Base-by-base conservation (phyloP, 2,113 vertebrate genomes). In the Phaetusa simplex region DNA sequence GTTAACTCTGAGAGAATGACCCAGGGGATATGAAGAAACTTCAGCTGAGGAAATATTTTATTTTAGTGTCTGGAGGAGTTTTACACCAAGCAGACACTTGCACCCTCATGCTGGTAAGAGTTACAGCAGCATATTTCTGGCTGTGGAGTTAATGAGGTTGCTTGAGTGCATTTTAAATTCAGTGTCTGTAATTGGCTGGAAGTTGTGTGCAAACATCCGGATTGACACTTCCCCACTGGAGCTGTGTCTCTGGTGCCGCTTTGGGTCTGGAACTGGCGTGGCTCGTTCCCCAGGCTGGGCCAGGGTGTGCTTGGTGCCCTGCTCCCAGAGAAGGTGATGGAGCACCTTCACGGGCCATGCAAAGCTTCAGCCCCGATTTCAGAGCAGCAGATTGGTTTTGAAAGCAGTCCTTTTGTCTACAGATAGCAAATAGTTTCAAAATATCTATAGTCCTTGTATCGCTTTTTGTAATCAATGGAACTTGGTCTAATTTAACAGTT, bases 11-110 rank as follows among this genome's bases (percentile, higher is more conserved):
- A 71, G 83, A 91, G 80, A 88, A 82, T 95, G 96, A 95, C 90
- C 82, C 84, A 88, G 84, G 77, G 62, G 72, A 71, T 36, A 79
- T 65, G 93, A 92, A 85, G 78, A 66, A 88, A 88, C 88, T 90
- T 91, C 43, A 93, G 90, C 78, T 88, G 67, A 82, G 45, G 88
- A 94, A 56, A 74, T 90, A 38, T 84, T 96, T 97, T 95, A 96
- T 96, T 95, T 96, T 95, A 38, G 92, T 64, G 58, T 86, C 94
- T 95, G 95, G 95, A 95, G 95, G 96, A 97, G 93, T 93, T 92
- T 94, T 97, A 64, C 88, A 81, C 93, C 86, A 71, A 27, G 38
- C 92, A 92, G 92, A 59, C 64, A 17, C 76, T 90, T 53, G 85
- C 56, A 82, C 88, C 92, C 52, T 93, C 3, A 21, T 56, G 86